Evolutionary conservation across 30 jellyfish, hydroid and myxozoan species (phyloP).

Genomic region (Hydra vulgaris): DNA sequence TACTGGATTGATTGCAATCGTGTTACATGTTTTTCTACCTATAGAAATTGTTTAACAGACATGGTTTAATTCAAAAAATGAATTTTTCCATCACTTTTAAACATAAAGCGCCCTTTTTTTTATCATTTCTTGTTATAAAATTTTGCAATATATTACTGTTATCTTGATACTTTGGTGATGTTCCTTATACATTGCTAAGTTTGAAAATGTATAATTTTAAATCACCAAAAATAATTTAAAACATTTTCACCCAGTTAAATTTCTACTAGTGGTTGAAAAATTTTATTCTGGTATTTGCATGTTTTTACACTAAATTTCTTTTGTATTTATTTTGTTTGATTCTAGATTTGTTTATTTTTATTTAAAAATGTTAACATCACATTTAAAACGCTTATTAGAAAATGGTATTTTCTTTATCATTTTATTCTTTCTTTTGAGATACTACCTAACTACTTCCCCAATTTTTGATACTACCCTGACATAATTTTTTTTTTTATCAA

Average conservation of each 20-base stretch:
- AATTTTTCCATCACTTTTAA: not conserved
- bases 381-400: too few species aligned
- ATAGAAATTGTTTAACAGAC: not conserved
- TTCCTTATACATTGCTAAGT: slow-evolving; percentile 8
- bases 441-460: too few species aligned
- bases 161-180: too few species aligned
- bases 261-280: not conserved
- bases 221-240: not conserved
- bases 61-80: not conserved
- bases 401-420: too few species aligned
- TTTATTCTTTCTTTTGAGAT: too few species aligned
- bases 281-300: slow-evolving; percentile 7
- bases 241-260: slow-evolving; percentile 10
- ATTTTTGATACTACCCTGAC: too few species aligned
- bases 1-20: not conserved
- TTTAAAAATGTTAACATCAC: too few species aligned
- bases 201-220: slow-evolving; percentile 11
- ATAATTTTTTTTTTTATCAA: too few species aligned
- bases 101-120: too few species aligned
- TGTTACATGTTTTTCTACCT: not conserved
- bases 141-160: too few species aligned
- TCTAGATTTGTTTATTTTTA: not conserved
- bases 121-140: too few species aligned
- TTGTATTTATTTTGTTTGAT: too few species aligned
- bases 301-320: not conserved